Percentiles rank a stretch among this genome's conserved stretches.
Conservation (phyloP, 1,140 invertebrate genomes). For the Hypothenemus hampei region DNA sequence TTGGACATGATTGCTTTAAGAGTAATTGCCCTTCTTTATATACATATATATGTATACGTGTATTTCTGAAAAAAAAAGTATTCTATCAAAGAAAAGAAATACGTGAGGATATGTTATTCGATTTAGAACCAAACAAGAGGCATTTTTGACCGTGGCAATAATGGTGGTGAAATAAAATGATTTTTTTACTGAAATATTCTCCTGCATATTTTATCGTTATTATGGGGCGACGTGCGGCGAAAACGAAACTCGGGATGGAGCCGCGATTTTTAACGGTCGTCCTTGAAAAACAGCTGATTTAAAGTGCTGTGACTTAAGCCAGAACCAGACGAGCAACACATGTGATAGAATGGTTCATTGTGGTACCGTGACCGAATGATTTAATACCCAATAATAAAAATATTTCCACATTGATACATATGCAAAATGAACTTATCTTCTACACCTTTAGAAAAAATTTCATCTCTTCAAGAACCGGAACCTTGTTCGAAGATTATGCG, state of each 20-base stretch:
- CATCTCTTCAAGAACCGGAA: no score
- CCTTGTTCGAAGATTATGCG: no score
- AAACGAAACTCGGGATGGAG: conserved; percentile 1
- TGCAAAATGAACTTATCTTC: not conserved
- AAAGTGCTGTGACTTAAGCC: conserved; percentile 17
- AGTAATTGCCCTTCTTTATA: no score
- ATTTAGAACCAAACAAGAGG: no score
- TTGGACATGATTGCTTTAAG: no score
- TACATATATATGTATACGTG: no score
- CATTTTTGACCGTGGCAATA: no score
- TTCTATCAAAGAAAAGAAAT: no score
- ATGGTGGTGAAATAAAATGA: not conserved
- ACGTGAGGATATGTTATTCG: no score
- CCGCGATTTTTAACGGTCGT: conserved; percentile 22
- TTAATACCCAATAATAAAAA: not conserved
- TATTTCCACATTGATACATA: not conserved
- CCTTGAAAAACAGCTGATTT: conserved; percentile 25
- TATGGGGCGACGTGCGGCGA: conserved; percentile 8
- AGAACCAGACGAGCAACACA: conserved; percentile 18
- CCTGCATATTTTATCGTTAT: conserved; percentile 8
- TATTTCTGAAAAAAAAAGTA: no score
- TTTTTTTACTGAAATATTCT: conserved; percentile 5
- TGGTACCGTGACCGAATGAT: no score
- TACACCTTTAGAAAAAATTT: no score
- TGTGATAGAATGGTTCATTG: conserved; percentile 20